These are phyloP conservation scores for Physocephala rufipes DNA, from an alignment of 2,888 invertebrate species.

Conservation along the genomic window DNA sequence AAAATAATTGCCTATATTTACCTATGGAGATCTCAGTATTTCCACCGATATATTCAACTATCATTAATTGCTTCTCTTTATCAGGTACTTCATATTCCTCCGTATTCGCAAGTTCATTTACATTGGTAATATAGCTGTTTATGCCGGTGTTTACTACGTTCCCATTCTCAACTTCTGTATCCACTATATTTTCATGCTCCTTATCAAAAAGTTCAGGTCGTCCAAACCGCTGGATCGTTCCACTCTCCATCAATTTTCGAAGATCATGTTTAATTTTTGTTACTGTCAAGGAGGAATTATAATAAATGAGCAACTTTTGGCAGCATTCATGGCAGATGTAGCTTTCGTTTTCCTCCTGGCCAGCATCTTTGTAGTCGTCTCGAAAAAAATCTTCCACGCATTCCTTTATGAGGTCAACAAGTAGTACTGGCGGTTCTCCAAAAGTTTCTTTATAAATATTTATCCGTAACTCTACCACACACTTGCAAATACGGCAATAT, in stretches of 20 bases:
- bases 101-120: neutral
- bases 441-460: conserved; percentile 50
- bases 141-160: neutral
- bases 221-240: no score
- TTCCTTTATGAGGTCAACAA: conserved; percentile 50
- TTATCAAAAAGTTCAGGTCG: conserved; percentile 3
- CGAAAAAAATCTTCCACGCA: conserved; percentile 49
- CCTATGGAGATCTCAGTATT: conserved; percentile 6
- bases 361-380: conserved; percentile 42
- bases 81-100: conserved; percentile 38
- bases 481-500: conserved; percentile 54
- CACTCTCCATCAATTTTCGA: conserved; percentile 46
- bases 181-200: neutral
- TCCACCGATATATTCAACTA: conserved; percentile 30
- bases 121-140: neutral
- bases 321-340: conserved; percentile 52
- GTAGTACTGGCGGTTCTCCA: conserved; percentile 50
- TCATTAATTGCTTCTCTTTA: conserved; percentile 29
- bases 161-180: neutral
- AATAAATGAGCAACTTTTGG: conserved; percentile 51
- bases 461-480: conserved; percentile 49
- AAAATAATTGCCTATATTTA: neutral
- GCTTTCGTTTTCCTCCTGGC: conserved; percentile 32
- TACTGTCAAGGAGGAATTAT: conserved; percentile 52
- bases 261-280: conserved; percentile 50